Conservation (phyloP, 2,888 invertebrate species). For the Papilio elwesi region DNA sequence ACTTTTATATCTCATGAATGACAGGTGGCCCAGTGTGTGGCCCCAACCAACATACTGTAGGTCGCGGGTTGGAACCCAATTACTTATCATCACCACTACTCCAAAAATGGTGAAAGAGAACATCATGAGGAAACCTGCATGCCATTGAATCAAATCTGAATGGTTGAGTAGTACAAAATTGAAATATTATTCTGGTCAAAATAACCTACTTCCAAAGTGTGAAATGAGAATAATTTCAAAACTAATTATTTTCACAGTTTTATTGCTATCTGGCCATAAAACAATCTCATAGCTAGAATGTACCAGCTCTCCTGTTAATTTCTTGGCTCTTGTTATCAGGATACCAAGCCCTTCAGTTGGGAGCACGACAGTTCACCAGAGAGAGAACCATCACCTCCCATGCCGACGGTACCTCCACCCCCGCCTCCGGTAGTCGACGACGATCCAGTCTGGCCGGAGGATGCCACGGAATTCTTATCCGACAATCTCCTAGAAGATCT, state of each 20-base stretch:
- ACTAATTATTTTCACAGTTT: too few species aligned
- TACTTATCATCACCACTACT: too few species aligned
- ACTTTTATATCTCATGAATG: too few species aligned
- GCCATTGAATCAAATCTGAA: too few species aligned
- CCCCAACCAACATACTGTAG: too few species aligned
- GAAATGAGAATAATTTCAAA: too few species aligned
- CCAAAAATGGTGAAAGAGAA: too few species aligned
- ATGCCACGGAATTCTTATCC: constrained; percentile 48
- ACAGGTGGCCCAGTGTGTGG: too few species aligned
- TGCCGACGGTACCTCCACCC: constrained; percentile 92
- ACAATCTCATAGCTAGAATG: neutral
- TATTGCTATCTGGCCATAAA: neutral
- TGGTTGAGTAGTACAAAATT: neutral
- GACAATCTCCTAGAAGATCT: constrained; percentile 42
- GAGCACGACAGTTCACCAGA: constrained; percentile 66
- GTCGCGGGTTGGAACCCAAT: too few species aligned
- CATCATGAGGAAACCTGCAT: too few species aligned
- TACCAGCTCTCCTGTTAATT: neutral
- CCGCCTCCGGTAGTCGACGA: constrained; percentile 83
- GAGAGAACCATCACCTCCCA: constrained; percentile 87
- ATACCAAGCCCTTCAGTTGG: constrained; percentile 68
- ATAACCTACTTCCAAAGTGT: too few species aligned
- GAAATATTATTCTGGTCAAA: neutral
- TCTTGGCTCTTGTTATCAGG: constrained; percentile 53
- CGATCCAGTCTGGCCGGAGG: constrained; percentile 60